Evolutionary conservation across 2,888 invertebrate genomes (phyloP), one percentile per base, ranked within the genome.

Genomic region (Pilophorus perplexus): DNA sequence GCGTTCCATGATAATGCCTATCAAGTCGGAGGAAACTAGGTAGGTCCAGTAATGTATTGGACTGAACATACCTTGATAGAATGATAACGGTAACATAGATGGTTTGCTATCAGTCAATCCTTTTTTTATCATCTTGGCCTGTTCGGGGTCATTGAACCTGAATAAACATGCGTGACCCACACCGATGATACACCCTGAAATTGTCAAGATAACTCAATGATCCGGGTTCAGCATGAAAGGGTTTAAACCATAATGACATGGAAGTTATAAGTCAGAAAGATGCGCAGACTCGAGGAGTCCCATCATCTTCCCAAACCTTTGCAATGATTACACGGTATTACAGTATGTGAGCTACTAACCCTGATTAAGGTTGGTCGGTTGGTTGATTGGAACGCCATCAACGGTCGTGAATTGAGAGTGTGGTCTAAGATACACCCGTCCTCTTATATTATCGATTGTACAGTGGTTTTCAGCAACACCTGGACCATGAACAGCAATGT

Each of bases 91-190:
- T 23, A 88, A 85, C 87, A 89, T 88, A 50, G 89, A 88, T 70
- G 89, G 86, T 75, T 89, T 77, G 1, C 86, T 84, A 67, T 89
- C 85, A 0, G 89, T 88, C 70, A 92, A 80, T 3, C 89, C 88
- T 0, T 90, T 88, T 77, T 90, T 90, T 83, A 93, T 88, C 73
- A 90, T 82, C 77, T 88, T 86, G 3, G 93, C 93, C 76, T 93
- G 92, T 60, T 89, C 89, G 0, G 94, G 94, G 77, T 93, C 90
- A 79, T 94, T 93, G 81, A 93, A 94, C 42, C 94, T 87, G 78
- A 94, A 85, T 79, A 91, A 92, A 78, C 91, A 93, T 59, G 93
- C 91, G 55, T 92, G 84, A 25, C 94, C 94, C 73, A 95, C 87
- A 59, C 91, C 92, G 71, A 94, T 80, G 90, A 93, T 93, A 75